Percentiles rank a stretch among this genome's conserved stretches.
These are phyloP conservation scores for Sarcoramphus papa DNA, from an alignment of 2,797 vertebrate genomes.

Conservation along the genomic window DNA sequence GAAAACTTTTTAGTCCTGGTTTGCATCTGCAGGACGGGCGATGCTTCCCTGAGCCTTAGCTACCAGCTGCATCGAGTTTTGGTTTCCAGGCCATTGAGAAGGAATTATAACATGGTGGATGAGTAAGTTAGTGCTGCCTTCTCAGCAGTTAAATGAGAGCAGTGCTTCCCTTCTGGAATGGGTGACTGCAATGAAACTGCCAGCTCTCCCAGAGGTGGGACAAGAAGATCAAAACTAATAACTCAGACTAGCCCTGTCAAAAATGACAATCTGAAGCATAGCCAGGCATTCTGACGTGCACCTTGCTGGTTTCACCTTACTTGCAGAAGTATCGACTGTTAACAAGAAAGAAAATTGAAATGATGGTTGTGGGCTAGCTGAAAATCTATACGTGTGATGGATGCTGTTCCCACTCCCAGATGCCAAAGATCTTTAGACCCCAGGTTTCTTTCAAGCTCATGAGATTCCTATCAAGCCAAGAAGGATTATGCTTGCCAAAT, in stretches of 20 bases:
- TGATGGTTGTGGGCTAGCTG: neutral
- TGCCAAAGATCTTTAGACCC: neutral
- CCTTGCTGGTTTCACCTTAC: neutral
- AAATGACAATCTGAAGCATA: neutral
- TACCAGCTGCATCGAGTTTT: neutral
- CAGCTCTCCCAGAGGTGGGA: neutral
- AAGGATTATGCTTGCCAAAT: neutral
- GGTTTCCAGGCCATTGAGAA: neutral
- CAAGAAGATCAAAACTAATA: neutral
- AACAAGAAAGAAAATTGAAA: neutral
- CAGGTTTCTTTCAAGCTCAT: neutral
- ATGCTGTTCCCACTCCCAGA: neutral
- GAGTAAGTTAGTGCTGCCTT: neutral
- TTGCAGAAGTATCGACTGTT: neutral
- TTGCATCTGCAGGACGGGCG: neutral
- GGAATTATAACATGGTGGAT: fast-evolving
- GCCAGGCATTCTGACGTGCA: fast-evolving
- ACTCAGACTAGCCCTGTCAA: neutral
- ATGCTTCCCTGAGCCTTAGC: neutral
- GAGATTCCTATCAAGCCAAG: neutral
- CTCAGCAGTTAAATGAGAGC: neutral
- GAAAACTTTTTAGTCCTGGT: neutral
- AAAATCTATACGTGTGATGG: neutral
- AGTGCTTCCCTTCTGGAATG: neutral
- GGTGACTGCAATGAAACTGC: neutral